Evolutionary conservation across 2,888 invertebrate genomes (phyloP).

Genomic region (Drosophila quinaria): DNA sequence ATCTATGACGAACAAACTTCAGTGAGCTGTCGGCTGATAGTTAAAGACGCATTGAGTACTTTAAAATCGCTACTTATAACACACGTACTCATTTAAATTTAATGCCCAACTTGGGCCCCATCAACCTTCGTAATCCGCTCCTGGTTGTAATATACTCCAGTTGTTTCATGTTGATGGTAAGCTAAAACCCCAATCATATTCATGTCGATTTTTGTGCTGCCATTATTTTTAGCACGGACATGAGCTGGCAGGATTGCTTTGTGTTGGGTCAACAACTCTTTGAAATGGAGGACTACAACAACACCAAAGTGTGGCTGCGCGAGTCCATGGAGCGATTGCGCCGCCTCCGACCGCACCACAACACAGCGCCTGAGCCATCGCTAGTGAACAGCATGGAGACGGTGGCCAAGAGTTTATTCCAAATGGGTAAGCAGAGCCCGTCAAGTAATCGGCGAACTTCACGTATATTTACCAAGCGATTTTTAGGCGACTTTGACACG

Average conservation of each 20-base stretch:
- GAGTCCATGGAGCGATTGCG: conserved; percentile 93
- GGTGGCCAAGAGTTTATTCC: conserved; percentile 77
- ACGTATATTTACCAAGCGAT: conserved; percentile 45
- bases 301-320: conserved; percentile 97
- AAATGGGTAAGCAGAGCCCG: conserved; percentile 69
- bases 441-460: conserved; percentile 30
- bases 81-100: background rate
- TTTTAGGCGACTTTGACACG: conserved; percentile 74
- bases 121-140: background rate
- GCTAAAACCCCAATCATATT: conserved; percentile 50
- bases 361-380: conserved; percentile 40
- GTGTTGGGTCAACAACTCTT: conserved; percentile 97
- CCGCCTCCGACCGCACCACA: conserved; percentile 87
- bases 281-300: conserved; percentile 95
- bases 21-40: no score
- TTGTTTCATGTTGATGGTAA: conserved; percentile 21
- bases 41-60: no score
- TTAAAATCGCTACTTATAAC: no score
- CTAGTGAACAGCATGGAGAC: conserved; percentile 77
- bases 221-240: conserved; percentile 87
- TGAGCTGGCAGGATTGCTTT: conserved; percentile 96
- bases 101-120: background rate
- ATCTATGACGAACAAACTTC: no score
- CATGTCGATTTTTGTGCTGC: conserved; percentile 55
- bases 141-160: conserved; percentile 20